Evolutionary conservation across 1,140 invertebrate species (phyloP).

Genomic region (Bombus waltoni): DNA sequence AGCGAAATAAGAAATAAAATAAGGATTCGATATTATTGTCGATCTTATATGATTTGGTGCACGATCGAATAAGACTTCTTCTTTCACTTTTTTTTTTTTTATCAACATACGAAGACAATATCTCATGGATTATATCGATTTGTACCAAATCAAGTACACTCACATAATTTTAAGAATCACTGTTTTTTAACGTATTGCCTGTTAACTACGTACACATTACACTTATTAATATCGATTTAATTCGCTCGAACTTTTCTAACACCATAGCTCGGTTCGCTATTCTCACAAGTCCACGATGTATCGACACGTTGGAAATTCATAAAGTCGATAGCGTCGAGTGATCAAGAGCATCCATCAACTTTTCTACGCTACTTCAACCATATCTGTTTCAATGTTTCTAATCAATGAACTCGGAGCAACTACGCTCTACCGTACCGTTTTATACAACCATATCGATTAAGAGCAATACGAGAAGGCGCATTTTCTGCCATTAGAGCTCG

Average conservation of each 20-base stretch:
- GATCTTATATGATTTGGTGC: background rate
- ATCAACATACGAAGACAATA: background rate
- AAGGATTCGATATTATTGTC: background rate
- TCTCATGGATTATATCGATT: background rate
- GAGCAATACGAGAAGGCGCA: background rate
- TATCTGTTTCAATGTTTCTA: background rate
- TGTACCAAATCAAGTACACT: background rate
- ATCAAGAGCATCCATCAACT: background rate
- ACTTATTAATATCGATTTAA: background rate
- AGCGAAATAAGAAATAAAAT: background rate
- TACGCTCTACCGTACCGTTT: slow-evolving; percentile 1
- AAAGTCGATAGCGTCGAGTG: background rate
- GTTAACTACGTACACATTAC: too few relatives aligned
- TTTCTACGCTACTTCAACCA: background rate
- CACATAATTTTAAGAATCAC: too few relatives aligned
- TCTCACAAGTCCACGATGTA: background rate
- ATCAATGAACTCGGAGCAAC: background rate
- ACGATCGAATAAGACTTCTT: background rate
- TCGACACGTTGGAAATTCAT: too few relatives aligned
- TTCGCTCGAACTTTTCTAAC: background rate
- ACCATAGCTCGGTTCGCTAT: background rate
- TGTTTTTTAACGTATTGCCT: background rate
- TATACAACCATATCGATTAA: slow-evolving; percentile 30
- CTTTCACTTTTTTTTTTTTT: too few relatives aligned
- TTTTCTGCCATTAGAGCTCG: slow-evolving; percentile 3